These are phyloP conservation scores for Clupea harengus DNA, from an alignment of 2,113 vertebrate genomes.

Conservation along the genomic window DNA sequence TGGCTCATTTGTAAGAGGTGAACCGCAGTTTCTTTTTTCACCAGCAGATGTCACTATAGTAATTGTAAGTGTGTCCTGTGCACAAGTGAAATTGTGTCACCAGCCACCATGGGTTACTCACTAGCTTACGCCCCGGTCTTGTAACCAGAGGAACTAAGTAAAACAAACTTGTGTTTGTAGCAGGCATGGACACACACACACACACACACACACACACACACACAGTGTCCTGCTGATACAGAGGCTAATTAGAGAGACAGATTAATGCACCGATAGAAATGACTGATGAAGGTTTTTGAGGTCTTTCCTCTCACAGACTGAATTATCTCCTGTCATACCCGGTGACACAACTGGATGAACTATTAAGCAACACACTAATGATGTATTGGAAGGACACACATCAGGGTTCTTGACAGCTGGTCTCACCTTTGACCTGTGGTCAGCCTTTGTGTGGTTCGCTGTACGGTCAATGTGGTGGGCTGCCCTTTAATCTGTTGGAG, in stretches of 20 bases:
- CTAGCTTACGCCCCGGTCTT: too few relatives aligned
- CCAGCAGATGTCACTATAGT: conserved; percentile 41
- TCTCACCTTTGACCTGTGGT: not conserved
- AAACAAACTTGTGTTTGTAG: too few relatives aligned
- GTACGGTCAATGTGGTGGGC: not conserved
- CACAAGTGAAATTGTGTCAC: not conserved
- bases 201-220: not conserved
- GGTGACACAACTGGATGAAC: not conserved
- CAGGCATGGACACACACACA: not conserved
- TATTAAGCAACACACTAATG: not conserved
- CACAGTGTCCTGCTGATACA: not conserved
- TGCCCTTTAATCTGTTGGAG: not conserved
- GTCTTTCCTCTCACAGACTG: not conserved
- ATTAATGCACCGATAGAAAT: not conserved
- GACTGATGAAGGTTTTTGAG: not conserved
- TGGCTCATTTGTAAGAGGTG: not conserved
- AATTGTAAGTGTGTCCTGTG: not conserved
- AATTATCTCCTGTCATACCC: not conserved
- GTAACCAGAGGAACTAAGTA: too few relatives aligned
- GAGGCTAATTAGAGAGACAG: not conserved
- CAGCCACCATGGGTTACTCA: too few relatives aligned
- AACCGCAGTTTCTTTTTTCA: not conserved
- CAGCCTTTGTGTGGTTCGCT: not conserved
- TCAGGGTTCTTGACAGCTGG: not conserved
- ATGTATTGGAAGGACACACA: not conserved